Evolutionary conservation across 2,797 vertebrate species (phyloP).

Genomic region (Leuciscus waleckii): DNA sequence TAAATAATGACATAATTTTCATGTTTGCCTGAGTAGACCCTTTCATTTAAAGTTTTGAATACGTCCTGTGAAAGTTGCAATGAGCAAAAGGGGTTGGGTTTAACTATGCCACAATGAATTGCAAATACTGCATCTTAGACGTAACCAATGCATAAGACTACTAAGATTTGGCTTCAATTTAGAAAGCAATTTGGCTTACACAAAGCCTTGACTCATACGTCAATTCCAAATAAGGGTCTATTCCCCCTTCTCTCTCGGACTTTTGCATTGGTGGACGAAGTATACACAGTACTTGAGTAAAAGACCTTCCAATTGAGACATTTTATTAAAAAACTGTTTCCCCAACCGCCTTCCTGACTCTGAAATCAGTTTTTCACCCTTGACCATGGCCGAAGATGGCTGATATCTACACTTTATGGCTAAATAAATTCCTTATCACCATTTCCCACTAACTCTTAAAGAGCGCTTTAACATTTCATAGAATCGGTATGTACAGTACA

Average conservation of each 20-base stretch:
- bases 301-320: neutral
- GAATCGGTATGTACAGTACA: neutral
- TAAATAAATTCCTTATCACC: neutral
- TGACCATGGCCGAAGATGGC: neutral
- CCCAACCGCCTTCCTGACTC: neutral
- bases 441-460: neutral
- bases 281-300: too few species aligned
- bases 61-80: too few species aligned
- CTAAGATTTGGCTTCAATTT: too few species aligned
- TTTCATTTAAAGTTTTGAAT: neutral
- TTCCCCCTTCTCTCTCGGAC: too few species aligned
- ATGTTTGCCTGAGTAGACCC: neutral
- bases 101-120: too few species aligned
- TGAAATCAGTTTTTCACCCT: neutral
- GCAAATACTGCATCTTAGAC: too few species aligned
- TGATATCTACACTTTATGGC: neutral
- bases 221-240: too few species aligned
- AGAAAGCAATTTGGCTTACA: too few species aligned
- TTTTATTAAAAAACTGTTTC: neutral
- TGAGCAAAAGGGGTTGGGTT: too few species aligned
- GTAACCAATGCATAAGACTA: too few species aligned
- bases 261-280: too few species aligned
- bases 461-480: neutral
- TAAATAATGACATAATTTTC: neutral
- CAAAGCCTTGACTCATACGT: too few species aligned